Conservation (phyloP, 2,797 vertebrate genomes). For the Zalophus californianus region DNA sequence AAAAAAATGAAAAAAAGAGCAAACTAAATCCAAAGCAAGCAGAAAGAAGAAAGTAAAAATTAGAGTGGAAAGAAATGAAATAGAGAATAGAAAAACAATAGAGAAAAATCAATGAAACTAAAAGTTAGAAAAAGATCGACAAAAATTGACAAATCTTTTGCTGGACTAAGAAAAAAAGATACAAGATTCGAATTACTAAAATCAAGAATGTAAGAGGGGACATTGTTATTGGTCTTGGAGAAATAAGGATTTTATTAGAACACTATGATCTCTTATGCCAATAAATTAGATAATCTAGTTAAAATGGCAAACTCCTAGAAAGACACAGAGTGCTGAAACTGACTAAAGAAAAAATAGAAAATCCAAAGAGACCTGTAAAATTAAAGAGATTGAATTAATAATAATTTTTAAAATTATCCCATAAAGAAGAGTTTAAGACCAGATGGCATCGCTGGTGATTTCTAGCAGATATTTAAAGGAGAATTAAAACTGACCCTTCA, state of each 20-base stretch:
- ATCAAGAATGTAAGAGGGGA: background rate
- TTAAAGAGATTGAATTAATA: background rate
- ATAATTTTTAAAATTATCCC: background rate
- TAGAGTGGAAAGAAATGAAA: constrained; percentile 18
- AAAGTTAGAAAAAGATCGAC: background rate
- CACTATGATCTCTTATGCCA: background rate
- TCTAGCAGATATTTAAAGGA: background rate
- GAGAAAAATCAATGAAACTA: background rate
- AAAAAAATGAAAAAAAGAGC: background rate
- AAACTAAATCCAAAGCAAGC: background rate
- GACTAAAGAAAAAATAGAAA: background rate
- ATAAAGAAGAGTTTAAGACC: background rate
- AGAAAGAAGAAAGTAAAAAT: background rate
- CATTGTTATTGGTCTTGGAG: background rate
- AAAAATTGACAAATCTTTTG: background rate
- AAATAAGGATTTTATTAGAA: background rate
- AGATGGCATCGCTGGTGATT: background rate
- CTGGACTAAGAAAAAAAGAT: background rate
- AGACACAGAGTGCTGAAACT: background rate
- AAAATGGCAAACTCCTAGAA: background rate
- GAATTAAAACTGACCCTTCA: background rate
- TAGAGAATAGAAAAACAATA: background rate
- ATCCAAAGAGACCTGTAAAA: background rate
- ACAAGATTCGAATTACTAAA: background rate
- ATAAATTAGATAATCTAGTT: constrained; percentile 1